Evolutionary conservation across 2,113 vertebrate species (phyloP).

Genomic region (Spermophilus dauricus): DNA sequence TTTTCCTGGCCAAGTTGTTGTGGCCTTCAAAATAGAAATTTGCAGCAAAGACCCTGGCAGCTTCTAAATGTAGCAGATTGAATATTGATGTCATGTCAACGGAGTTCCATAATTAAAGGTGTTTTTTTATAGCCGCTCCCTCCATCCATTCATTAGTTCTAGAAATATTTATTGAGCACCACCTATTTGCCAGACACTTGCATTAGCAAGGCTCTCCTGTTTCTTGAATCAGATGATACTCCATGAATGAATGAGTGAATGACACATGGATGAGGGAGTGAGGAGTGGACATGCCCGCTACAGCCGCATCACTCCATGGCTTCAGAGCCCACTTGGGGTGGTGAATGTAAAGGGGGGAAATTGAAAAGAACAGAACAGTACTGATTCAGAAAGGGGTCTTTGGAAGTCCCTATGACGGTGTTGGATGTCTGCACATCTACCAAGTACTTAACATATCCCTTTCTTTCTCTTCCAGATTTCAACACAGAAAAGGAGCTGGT

Average conservation of each 20-base stretch:
- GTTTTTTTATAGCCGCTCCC: conserved; percentile 67
- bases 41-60: conserved; percentile 45
- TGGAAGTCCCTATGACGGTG: neutral
- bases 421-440: neutral
- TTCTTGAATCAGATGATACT: neutral
- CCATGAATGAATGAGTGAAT: neutral
- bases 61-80: conserved; percentile 73
- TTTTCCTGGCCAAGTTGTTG: conserved; percentile 65
- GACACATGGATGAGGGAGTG: neutral
- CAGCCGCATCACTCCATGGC: neutral
- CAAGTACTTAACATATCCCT: neutral
- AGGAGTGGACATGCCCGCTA: neutral
- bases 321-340: neutral
- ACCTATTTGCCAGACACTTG: neutral
- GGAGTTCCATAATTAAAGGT: conserved; percentile 75
- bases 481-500: neutral
- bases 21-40: conserved; percentile 63
- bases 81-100: conserved; percentile 73
- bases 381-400: neutral
- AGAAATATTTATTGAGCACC: conserved; percentile 70
- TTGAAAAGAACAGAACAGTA: neutral
- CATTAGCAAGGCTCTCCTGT: conserved; percentile 11
- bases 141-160: conserved; percentile 53
- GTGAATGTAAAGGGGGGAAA: neutral
- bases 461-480: neutral